Base-by-base conservation (phyloP, 2,888 invertebrate genomes). In the Tigriopus californicus region DNA sequence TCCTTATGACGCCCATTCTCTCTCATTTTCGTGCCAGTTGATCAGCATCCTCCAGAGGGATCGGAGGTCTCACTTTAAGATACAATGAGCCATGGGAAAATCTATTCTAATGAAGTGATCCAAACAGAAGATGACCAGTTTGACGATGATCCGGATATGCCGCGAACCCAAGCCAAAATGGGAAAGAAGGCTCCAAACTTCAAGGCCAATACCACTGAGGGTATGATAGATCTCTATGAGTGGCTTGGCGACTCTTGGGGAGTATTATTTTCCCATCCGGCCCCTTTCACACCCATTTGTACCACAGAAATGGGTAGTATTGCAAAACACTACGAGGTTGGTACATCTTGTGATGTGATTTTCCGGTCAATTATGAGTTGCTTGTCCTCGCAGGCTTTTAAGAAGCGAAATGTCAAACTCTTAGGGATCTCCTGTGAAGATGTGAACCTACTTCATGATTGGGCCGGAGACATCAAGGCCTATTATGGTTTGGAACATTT, bases 261-360 rank as follows among this genome's bases (percentile, higher is more conserved):
- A 5, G 8, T 49, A 5, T 4, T 49, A 2, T 49, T 49, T 22
- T 49, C 49, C 11, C 49, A 49, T 49, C 49, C 49, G 3, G 49
- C 49, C 49, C 49, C 49, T 2, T 49, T 49, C 22, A 49, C 49
- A 5, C 49, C 49, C 15, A 49, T 49, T 20, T 49, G 49, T 22
- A 49, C 49, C 2, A 20, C 49, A 5, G 49, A 49, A 49, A 49
- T 49, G 49, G 49, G 49, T 13, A 20, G 20, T 18, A 20, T 49
- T 4, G 49, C 49, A 3, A 49, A 22, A 49, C 22, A 15, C 15
- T 22, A 49, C 22, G 18, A 44, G 10, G 44, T 44, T 15, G 33
- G 33, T 33, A 8, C 4, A 8, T 33, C 8, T 33, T 33, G 8
- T 33, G 3, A 8, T 33, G n/a, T n/a, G n/a, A n/a, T n/a, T n/a